phyloP scores from a whole-genome alignment of 2,797 vertebrate species.

The Coranthus polyacanthus region DNA sequence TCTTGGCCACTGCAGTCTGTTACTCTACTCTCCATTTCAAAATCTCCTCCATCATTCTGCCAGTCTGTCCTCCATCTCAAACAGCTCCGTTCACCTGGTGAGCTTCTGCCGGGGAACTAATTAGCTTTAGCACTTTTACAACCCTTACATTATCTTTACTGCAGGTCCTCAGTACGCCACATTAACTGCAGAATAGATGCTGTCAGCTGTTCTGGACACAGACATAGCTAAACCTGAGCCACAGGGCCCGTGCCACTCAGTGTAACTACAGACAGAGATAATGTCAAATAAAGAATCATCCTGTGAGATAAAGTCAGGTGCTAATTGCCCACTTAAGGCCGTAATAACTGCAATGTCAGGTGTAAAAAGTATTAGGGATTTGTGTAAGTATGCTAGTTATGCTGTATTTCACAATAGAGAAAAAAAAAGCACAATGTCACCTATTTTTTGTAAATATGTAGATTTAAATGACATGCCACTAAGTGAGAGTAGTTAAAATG shows the following conservation, averaged over 20 bases:
- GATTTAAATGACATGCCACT: no score
- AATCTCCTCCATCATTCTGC: slow-evolving; percentile 11
- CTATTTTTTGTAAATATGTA: no score
- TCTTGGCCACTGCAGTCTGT: slow-evolving; percentile 9
- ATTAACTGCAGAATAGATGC: slow-evolving; percentile 71
- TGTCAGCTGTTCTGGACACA: slow-evolving; percentile 64
- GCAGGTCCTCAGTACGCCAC: slow-evolving; percentile 62
- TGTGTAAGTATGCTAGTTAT: background rate
- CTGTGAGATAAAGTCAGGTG: slow-evolving; percentile 23
- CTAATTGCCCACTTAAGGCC: slow-evolving; percentile 51
- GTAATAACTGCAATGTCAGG: slow-evolving; percentile 13
- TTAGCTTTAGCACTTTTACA: slow-evolving; percentile 76
- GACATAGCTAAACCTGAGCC: slow-evolving; percentile 37
- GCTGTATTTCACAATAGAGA: background rate
- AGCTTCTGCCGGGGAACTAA: slow-evolving; percentile 57
- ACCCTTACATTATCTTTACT: slow-evolving; percentile 75
- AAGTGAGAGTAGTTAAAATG: no score
- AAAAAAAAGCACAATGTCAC: no score
- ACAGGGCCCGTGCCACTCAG: slow-evolving; percentile 27
- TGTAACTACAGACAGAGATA: slow-evolving; percentile 36
- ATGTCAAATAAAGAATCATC: slow-evolving; percentile 49
- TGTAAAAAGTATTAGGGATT: background rate
- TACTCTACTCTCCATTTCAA: slow-evolving; percentile 2
- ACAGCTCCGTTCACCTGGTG: slow-evolving; percentile 43
- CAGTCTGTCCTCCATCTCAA: slow-evolving; percentile 32